Base-by-base conservation (phyloP, 2,797 vertebrate genomes). In the Sebastes kiyomatsui region DNA sequence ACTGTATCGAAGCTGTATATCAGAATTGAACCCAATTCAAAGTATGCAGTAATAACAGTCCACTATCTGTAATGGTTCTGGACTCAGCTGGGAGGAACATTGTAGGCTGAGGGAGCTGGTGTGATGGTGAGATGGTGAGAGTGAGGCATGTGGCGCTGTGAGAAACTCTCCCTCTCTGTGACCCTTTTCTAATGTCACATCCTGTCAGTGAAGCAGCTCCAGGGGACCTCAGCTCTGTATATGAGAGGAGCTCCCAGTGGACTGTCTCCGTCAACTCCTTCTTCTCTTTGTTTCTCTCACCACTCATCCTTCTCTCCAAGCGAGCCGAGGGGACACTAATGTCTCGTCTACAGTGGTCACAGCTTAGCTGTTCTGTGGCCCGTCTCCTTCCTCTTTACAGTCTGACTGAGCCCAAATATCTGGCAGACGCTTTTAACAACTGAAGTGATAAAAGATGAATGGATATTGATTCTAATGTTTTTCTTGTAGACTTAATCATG, bases 171-270 rank as follows among this genome's bases (percentile, higher is more conserved):
- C 80, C 68, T 60, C 72, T 80, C 55, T 83, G 33, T 91, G 90
- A 88, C 93, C 92, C 84, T 75, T 64, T 79, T 77, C 62, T 85
- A 69, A 86, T 90, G 92, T 92, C 87, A 89, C 92, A 90, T 94
- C 92, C 93, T 93, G 92, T 92, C 87, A 86, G 58, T 73, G 5
- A 75, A 87, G 67, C 68, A 71, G 81, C 87, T 85, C 84, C 75
- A 77, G 75, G 89, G 85, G 81, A 59, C 82, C 49, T 87, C 74
- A n/a, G 84, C 54, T 72, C 72, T 79, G 35, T 38, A 38, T 38
- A 38, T 38, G 82, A 81, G 86, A 87, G 62, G 72, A 81, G 68
- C 76, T 88, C 91, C 77, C 90, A 77, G 77, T 49, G 77, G 85
- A 73, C 52, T 5, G 18, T 38, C 61, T 80, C 86, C 84, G 42